A percentile compares a stretch with the other conserved stretches of the same genome.
phyloP scores from a whole-genome alignment of 1,140 invertebrate genomes.

The Papilio polyxenes region DNA sequence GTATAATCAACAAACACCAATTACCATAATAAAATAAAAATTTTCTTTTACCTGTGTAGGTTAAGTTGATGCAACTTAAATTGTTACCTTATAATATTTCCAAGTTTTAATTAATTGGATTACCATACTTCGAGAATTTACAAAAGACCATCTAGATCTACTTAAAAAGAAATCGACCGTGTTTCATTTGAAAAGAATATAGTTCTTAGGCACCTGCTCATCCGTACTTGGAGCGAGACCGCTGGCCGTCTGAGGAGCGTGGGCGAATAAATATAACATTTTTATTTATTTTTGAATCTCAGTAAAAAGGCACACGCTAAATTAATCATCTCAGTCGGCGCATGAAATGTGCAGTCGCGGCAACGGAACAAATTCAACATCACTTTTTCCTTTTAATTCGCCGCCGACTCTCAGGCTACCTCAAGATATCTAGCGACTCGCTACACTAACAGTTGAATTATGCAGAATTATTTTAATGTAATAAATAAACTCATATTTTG shows the following conservation, averaged over 20 bases:
- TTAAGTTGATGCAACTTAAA: neutral
- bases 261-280: conserved; percentile 22
- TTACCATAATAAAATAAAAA: no score
- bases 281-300: conserved; percentile 21
- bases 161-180: neutral
- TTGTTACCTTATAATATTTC: neutral
- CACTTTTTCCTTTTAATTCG: conserved; percentile 17
- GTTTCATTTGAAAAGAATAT: conserved; percentile 13
- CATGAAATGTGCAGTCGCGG: conserved; percentile 34
- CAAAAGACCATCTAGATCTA: neutral
- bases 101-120: conserved; percentile 9
- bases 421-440: conserved; percentile 9
- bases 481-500: neutral
- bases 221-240: neutral
- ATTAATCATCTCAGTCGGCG: conserved; percentile 30
- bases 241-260: neutral
- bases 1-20: no score
- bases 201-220: neutral
- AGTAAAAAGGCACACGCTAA: conserved; percentile 32
- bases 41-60: neutral
- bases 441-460: conserved; percentile 15
- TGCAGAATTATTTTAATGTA: conserved; percentile 4
- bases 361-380: conserved; percentile 31
- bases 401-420: conserved; percentile 5
- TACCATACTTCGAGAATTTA: neutral